Evolutionary conservation across 2,888 invertebrate species (phyloP), one percentile per base, ranked within the genome.

Genomic region (Meiosimyza decipiens): DNA sequence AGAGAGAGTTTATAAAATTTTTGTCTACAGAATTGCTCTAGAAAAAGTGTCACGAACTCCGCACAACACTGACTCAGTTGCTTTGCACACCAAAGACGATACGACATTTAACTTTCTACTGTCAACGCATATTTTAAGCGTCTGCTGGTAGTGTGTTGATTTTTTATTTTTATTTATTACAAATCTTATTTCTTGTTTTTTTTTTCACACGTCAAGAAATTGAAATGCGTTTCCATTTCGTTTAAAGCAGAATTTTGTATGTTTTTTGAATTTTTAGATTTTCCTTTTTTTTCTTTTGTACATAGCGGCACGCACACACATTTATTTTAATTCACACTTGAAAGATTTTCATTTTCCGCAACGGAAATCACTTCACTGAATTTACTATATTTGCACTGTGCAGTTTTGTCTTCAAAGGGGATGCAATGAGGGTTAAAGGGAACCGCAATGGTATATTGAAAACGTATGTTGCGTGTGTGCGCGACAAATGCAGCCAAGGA

Each of bases 261-360:
- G 6, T 40, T 40, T 40, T 40, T 40, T 2, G 1, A 1, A 7
- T 9, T 9, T 40, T 40, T 40, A 40, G 40, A 40, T 40, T 40
- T 60, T 28, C 59, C 59, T 9, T 33, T 33, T 40, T 33, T 28
- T 22, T 13, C 59, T 11, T 40, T 40, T 40, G 40, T 40, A 9
- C 40, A 22, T 60, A 22, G 15, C 28, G 28, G 28, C 28, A 59
- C 12, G 6, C 28, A 15, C 28, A 18, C 59, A 22, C 15, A 28
- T 22, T 57, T n/a, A 59, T 68, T 68, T 62, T 70, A 70, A 70
- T 70, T 70, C 54, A 70, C 70, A 63, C 70, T 70, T 33, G 69
- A 69, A 69, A 69, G 62, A 47, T 63, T 70, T 70, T 70, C 63
- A 47, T 70, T 70, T 70, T 70, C 63, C 70, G 70, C 70, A 52